These are phyloP conservation scores for Mallateleia sp. DNA, from an alignment of 2,888 invertebrate species.

Conservation along the genomic window DNA sequence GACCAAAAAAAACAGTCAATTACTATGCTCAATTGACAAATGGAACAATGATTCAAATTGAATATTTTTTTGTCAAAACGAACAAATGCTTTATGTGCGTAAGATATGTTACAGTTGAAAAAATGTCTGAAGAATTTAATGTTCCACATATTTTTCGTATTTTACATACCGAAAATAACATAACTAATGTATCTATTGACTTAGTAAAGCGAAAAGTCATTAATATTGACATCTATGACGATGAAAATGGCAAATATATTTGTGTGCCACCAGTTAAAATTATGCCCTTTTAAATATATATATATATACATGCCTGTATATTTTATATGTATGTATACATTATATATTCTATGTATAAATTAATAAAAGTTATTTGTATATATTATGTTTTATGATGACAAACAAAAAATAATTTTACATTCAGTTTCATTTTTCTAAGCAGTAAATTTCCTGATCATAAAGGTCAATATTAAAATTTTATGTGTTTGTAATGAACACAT, in stretches of 20 bases:
- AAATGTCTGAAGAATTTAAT: background rate
- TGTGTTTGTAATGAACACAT: too few species aligned
- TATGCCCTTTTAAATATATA: slow-evolving; percentile 24
- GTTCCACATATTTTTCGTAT: slow-evolving; percentile 6
- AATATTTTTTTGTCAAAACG: background rate
- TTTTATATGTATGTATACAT: too few species aligned
- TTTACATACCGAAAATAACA: background rate
- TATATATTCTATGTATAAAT: too few species aligned
- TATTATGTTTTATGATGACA: too few species aligned
- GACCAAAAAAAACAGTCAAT: slow-evolving; percentile 53
- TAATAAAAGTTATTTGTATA: too few species aligned
- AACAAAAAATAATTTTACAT: too few species aligned
- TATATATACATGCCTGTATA: too few species aligned
- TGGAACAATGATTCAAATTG: slow-evolving; percentile 6
- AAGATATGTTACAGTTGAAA: background rate
- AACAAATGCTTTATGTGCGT: slow-evolving; percentile 3
- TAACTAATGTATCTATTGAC: background rate
- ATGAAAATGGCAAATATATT: slow-evolving; percentile 23
- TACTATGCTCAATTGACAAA: slow-evolving; percentile 34
- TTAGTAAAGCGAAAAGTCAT: background rate
- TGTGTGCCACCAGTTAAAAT: background rate
- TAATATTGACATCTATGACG: slow-evolving; percentile 6
- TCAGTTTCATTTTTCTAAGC: too few species aligned
- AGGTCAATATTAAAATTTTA: too few species aligned
- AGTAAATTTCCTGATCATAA: too few species aligned